These are phyloP conservation scores for Galerucella calmariensis DNA, from an alignment of 2,888 invertebrate genomes.

Conservation along the genomic window DNA sequence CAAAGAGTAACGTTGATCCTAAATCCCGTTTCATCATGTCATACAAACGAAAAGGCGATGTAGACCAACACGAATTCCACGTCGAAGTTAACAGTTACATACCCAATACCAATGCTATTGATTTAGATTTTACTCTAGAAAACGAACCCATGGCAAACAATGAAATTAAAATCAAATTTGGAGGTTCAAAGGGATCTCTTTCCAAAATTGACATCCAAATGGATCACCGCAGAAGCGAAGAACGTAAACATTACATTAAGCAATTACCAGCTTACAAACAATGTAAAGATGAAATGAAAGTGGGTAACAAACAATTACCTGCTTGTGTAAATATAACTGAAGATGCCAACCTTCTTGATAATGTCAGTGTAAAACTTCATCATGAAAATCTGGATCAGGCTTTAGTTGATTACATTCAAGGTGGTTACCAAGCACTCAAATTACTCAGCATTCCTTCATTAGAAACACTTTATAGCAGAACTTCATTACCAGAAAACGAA, in stretches of 20 bases:
- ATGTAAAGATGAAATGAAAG: constrained; percentile 67
- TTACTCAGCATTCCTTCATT: constrained; percentile 64
- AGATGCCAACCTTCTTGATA: constrained; percentile 68
- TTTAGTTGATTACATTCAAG: constrained; percentile 65
- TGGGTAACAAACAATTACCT: constrained; percentile 69
- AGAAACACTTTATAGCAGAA: constrained; percentile 62
- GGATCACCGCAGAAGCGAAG: constrained; percentile 66
- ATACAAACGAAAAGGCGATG: constrained; percentile 62
- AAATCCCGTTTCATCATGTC: constrained; percentile 69
- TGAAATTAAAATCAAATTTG: constrained; percentile 68
- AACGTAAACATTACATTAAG: constrained; percentile 66
- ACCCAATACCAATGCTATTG: constrained; percentile 68
- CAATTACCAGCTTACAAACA: constrained; percentile 65
- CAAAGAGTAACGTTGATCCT: constrained; percentile 69
- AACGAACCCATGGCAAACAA: constrained; percentile 67
- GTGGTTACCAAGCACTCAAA: constrained; percentile 65
- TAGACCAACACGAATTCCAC: constrained; percentile 66
- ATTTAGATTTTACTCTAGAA: constrained; percentile 69
- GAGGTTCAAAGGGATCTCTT: constrained; percentile 63
- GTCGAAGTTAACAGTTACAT: constrained; percentile 64
- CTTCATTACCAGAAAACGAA: constrained; percentile 63
- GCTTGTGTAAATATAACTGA: constrained; percentile 71
- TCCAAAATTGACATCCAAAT: constrained; percentile 57
- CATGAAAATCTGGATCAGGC: constrained; percentile 67
- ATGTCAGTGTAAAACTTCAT: constrained; percentile 66